phyloP scores from a whole-genome alignment of 2,797 vertebrate genomes.

The Pipistrellus nathusii region DNA sequence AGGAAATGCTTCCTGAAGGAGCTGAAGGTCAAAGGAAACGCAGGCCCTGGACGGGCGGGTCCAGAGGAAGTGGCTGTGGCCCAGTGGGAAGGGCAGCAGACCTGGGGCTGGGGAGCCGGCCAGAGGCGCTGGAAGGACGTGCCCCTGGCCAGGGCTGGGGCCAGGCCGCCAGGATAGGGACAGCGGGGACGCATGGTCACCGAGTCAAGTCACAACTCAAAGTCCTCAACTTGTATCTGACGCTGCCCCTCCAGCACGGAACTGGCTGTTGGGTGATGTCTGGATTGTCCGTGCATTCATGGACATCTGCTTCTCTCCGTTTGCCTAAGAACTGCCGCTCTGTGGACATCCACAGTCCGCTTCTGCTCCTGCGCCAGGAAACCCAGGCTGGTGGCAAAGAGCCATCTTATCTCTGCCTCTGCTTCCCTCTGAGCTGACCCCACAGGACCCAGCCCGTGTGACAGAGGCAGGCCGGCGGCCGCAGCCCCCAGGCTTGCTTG shows the following conservation, averaged over 20 bases:
- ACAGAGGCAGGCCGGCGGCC: neutral
- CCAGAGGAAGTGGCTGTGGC: accelerated
- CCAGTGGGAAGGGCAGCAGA: too few relatives aligned
- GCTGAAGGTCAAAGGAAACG: neutral
- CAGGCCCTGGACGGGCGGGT: accelerated
- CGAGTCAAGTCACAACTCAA: accelerated
- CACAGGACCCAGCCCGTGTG: neutral
- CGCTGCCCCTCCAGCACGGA: neutral
- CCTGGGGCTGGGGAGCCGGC: neutral
- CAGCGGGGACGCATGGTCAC: accelerated
- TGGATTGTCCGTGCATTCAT: accelerated
- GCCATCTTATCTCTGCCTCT: neutral
- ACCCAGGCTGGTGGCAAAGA: accelerated
- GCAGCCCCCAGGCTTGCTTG: neutral
- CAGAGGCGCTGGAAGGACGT: accelerated
- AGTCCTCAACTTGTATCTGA: neutral
- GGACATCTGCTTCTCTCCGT: neutral
- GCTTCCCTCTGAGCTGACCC: neutral
- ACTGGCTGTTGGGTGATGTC: neutral
- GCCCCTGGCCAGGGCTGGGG: accelerated
- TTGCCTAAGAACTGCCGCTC: neutral
- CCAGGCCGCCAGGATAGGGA: accelerated
- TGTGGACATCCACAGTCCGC: neutral
- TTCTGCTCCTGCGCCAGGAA: neutral
- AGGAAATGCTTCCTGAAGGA: neutral